Conservation (phyloP, 2,797 vertebrate species). For the Peromyscus attwateri region DNA sequence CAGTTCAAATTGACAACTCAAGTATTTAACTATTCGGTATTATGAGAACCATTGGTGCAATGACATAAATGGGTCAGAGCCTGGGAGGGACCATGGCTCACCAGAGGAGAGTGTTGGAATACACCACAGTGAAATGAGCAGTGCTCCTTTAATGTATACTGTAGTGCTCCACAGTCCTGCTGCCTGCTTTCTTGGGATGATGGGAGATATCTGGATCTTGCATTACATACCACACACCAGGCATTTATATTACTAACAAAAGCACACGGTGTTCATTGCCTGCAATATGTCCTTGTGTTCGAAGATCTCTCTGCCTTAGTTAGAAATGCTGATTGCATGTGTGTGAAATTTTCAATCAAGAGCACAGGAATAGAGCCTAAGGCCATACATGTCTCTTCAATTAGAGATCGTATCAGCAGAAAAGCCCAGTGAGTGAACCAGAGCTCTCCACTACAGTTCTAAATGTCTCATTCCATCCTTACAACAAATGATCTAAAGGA, state of each 20-base stretch:
- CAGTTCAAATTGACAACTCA: not conserved
- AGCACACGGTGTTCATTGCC: not conserved
- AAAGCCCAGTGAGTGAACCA: not conserved
- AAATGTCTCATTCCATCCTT: not conserved
- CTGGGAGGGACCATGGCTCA: not conserved
- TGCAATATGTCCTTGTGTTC: no score
- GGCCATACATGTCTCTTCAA: not conserved
- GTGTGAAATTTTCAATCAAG: constrained; percentile 37
- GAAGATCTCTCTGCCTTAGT: not conserved
- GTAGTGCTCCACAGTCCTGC: not conserved
- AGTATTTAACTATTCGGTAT: not conserved
- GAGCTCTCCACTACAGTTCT: not conserved
- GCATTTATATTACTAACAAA: not conserved
- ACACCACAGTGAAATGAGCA: not conserved
- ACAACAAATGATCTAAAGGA: not conserved
- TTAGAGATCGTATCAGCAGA: constrained; percentile 32
- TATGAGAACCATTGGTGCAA: not conserved
- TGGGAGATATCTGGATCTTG: not conserved
- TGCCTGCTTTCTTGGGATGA: not conserved
- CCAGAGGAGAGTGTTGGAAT: not conserved
- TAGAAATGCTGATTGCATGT: constrained; percentile 5
- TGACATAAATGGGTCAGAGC: not conserved
- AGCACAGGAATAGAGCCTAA: not conserved
- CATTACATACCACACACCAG: not conserved
- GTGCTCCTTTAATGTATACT: not conserved